phyloP scores from a whole-genome alignment of 2,888 invertebrate species.

The Andrena dorsata region DNA sequence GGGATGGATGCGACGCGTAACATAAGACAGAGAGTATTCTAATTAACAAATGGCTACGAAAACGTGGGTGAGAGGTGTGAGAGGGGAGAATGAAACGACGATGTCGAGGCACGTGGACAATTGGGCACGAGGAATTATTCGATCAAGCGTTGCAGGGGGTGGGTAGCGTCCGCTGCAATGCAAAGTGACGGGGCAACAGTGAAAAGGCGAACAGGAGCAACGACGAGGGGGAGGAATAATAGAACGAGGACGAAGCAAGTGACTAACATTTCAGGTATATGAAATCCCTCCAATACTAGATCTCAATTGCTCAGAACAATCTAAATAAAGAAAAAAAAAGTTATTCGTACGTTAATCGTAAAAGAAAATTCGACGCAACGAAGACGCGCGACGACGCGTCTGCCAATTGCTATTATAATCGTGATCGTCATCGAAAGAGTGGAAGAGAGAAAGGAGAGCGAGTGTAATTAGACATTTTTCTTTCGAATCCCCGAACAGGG shows the following conservation, averaged over 20 bases:
- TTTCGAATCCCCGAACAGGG: not conserved
- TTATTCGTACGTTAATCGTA: slow-evolving; percentile 68
- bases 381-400: slow-evolving; percentile 51
- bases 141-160: slow-evolving; percentile 12
- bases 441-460: slow-evolving; percentile 29
- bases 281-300: slow-evolving; percentile 80
- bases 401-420: slow-evolving; percentile 43
- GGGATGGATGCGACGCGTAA: slow-evolving; percentile 55
- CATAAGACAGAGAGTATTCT: slow-evolving; percentile 51
- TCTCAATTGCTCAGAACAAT: slow-evolving; percentile 82
- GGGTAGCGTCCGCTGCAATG: not conserved
- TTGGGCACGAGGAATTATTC: not conserved
- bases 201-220: slow-evolving; percentile 42
- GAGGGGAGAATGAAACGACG: not conserved
- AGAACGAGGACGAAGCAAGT: slow-evolving; percentile 47
- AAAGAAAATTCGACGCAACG: slow-evolving; percentile 48
- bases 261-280: slow-evolving; percentile 73
- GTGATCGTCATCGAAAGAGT: slow-evolving; percentile 52
- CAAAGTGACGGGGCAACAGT: slow-evolving; percentile 28
- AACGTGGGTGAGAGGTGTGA: not conserved
- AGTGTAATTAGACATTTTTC: slow-evolving; percentile 29
- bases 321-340: slow-evolving; percentile 58
- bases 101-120: slow-evolving; percentile 3
- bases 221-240: slow-evolving; percentile 16
- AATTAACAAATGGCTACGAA: slow-evolving; percentile 28